phyloP scores from a whole-genome alignment of 2,113 vertebrate genomes.

The Ictalurus furcatus region DNA sequence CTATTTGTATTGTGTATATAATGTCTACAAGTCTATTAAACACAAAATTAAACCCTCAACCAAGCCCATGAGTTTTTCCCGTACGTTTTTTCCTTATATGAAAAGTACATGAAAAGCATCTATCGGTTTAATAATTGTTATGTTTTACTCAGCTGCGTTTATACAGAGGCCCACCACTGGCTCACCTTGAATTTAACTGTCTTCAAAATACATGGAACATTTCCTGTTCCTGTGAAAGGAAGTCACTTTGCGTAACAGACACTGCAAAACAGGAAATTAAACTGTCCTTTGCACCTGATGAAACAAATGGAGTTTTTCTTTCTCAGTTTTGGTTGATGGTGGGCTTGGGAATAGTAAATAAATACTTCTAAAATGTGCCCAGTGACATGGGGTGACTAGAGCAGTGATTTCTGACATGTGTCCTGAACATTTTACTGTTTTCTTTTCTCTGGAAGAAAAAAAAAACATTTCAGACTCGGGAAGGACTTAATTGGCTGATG shows the following conservation, averaged over 20 bases:
- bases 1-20: too few relatives aligned
- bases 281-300: slow-evolving; percentile 23
- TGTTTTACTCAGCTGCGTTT: neutral
- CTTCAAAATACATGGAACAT: slow-evolving; percentile 26
- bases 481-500: neutral
- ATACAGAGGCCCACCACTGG: neutral
- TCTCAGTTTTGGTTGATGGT: neutral
- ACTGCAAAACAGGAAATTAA: slow-evolving; percentile 39
- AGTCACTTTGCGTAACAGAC: neutral
- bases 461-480: neutral
- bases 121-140: neutral
- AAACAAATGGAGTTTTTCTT: slow-evolving; percentile 3
- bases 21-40: neutral
- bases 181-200: neutral
- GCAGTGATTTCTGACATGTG: neutral
- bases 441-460: neutral
- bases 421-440: neutral
- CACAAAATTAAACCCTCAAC: neutral
- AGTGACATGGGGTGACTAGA: neutral
- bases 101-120: neutral
- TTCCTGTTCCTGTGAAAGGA: slow-evolving; percentile 30
- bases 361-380: neutral
- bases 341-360: neutral
- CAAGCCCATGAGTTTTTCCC: neutral
- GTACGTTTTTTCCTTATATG: too few relatives aligned